Base-by-base conservation (phyloP, 2,113 vertebrate genomes). In the Girardinichthys multiradiatus region DNA sequence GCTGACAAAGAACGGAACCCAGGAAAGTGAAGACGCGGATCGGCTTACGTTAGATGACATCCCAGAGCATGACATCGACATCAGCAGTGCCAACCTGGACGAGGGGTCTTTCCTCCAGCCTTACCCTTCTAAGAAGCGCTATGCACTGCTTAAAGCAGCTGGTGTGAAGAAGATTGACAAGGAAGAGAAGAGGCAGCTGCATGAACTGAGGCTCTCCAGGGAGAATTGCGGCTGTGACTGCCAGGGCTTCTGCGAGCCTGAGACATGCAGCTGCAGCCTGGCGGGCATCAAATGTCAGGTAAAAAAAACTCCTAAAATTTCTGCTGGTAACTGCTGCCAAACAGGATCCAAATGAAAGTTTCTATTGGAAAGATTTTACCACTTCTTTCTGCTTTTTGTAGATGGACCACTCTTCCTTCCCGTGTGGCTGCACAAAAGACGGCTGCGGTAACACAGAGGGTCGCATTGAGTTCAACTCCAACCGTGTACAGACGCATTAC, bases 281-380 rank as follows among this genome's bases (percentile, higher is more conserved):
- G 97, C 96, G 0, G 97, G 98, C 80, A 99, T 99, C 83, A 98
- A 99, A 65, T 99, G 98, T 91, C 97, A 99, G 96, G 98, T 99
- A 88, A 69, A 86, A 65, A 58, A 70, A 57, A 0, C 1, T 12
- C 31, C 2, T 0, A 42, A 81, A 70, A 64, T 30, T 48, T 17
- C 58, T 13, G 61, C 31, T 66, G 7, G 8, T 5, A 54, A 8
- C 0, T 57, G 30, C 33, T 68, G 8, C 39, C 30, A 8, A 57
- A 64, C 24, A 73, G 48, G 10, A 42, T 30, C 12, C 45, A 31
- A 24, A 4, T 27, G 29, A 1, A 9, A 42, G n/a, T 28, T 61
- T 76, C 4, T 57, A 2, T 74, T 64, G 37, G 24, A 2, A 54
- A 28, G 27, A 70, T 65, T 57, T 54, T 68, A 80, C 21, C 6